Evolutionary conservation across 2,888 invertebrate genomes (phyloP).

Genomic region (Scaptomyza flava): DNA sequence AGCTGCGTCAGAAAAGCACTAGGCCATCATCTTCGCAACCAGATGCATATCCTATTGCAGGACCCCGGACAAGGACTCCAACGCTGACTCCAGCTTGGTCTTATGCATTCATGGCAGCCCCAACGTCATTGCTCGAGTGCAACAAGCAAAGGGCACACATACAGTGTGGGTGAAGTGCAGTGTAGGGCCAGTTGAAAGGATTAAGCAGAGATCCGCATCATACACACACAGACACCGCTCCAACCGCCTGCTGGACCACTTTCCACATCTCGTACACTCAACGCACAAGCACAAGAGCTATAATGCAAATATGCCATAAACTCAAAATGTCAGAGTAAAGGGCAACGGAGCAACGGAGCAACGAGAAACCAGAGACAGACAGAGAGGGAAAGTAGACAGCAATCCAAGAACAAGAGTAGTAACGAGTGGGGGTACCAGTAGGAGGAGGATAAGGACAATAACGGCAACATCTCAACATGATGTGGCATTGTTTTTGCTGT

Average conservation of each 20-base stretch:
- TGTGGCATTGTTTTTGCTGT: constrained; percentile 50
- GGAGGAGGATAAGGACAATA: constrained; percentile 22
- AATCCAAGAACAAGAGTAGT: not conserved
- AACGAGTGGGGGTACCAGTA: constrained; percentile 5
- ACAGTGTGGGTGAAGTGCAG: constrained; percentile 5
- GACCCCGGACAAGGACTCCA: not conserved
- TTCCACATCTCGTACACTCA: constrained; percentile 14
- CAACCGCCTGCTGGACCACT: not conserved
- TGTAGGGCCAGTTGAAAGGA: constrained; percentile 25
- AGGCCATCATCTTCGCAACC: constrained; percentile 2
- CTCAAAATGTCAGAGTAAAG: constrained; percentile 75
- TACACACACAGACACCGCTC: not conserved
- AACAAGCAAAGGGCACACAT: constrained; percentile 46
- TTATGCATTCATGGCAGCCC: constrained; percentile 50
- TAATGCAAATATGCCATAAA: constrained; percentile 79
- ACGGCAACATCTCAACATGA: constrained; percentile 65
- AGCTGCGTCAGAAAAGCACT: constrained; percentile 45
- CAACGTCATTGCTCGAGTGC: constrained; percentile 66
- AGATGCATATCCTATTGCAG: constrained; percentile 6
- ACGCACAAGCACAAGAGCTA: constrained; percentile 43
- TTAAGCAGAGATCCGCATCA: constrained; percentile 6
- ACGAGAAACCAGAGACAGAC: not conserved
- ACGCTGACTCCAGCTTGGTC: not conserved
- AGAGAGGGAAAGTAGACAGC: not conserved
- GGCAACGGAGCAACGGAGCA: constrained; percentile 52